Evolutionary conservation across 2,797 vertebrate species (phyloP).

Genomic region (Selene dorsalis): DNA sequence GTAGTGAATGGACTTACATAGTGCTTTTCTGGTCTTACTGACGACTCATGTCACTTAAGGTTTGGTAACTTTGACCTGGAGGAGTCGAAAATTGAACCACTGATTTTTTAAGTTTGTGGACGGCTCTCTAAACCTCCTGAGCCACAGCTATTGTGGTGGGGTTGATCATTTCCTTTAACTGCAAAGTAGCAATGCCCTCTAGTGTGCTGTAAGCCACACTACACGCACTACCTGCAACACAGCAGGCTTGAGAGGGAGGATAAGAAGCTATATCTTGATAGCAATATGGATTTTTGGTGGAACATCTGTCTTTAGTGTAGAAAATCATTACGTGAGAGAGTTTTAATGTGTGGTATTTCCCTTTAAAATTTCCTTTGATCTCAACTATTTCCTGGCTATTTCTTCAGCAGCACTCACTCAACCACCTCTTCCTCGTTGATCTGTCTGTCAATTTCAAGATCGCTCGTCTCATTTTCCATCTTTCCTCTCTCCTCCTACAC

Average conservation of each 20-base stretch:
- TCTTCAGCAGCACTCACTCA: not conserved
- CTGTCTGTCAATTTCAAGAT: not conserved
- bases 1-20: too few relatives aligned
- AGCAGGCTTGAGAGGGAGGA: not conserved
- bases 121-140: too few relatives aligned
- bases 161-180: not conserved
- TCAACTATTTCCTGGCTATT: not conserved
- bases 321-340: not conserved
- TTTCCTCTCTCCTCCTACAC: constrained; percentile 37
- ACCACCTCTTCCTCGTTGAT: not conserved
- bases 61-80: too few relatives aligned
- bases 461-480: not conserved
- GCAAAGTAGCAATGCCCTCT: constrained; percentile 62
- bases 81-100: too few relatives aligned
- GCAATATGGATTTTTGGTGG: not conserved
- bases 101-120: too few relatives aligned
- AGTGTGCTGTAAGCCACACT: constrained; percentile 41
- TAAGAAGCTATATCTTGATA: not conserved
- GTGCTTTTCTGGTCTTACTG: too few relatives aligned
- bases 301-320: not conserved
- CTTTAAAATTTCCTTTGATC: not conserved
- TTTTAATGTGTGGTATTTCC: not conserved
- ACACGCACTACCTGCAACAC: constrained; percentile 38
- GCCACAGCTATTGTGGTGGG: not conserved
- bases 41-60: too few relatives aligned